A percentile compares a stretch with the other conserved stretches of the same genome.
phyloP scores from a whole-genome alignment of 2,113 vertebrate species.

The Damaliscus lunatus region DNA sequence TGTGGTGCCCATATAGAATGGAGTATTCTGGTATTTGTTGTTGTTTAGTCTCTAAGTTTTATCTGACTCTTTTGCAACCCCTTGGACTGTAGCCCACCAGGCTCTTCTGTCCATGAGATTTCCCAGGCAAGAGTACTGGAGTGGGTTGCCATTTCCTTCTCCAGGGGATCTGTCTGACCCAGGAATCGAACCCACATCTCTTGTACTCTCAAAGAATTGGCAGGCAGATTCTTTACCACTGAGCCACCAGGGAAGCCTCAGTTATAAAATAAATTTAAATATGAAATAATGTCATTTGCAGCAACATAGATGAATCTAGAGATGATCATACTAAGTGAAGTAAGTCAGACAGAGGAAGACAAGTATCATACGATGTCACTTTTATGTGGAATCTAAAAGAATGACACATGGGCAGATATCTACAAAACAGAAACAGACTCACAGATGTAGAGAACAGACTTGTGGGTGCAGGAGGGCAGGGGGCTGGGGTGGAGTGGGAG shows the following conservation, averaged over 20 bases:
- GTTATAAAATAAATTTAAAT: background rate
- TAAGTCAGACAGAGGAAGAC: background rate
- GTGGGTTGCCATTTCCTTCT: background rate
- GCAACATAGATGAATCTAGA: background rate
- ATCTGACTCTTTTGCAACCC: background rate
- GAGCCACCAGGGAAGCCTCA: background rate
- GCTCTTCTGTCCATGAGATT: background rate
- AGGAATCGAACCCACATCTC: background rate
- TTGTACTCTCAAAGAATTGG: background rate
- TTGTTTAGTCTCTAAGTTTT: background rate
- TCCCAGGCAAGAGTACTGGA: background rate
- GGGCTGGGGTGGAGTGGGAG: too few species aligned
- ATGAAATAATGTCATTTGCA: background rate
- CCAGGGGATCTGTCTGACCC: background rate
- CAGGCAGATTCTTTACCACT: background rate
- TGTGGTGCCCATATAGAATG: accelerated
- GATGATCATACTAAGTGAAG: background rate
- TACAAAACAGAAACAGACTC: background rate
- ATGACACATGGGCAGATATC: background rate
- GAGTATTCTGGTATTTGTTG: background rate
- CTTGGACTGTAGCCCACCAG: background rate
- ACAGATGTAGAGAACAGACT: background rate
- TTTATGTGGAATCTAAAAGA: background rate
- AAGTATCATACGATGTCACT: background rate
- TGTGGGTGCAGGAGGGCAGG: background rate